Base-by-base conservation (phyloP, 1,140 invertebrate genomes). In the Brachionus plicatilis region DNA sequence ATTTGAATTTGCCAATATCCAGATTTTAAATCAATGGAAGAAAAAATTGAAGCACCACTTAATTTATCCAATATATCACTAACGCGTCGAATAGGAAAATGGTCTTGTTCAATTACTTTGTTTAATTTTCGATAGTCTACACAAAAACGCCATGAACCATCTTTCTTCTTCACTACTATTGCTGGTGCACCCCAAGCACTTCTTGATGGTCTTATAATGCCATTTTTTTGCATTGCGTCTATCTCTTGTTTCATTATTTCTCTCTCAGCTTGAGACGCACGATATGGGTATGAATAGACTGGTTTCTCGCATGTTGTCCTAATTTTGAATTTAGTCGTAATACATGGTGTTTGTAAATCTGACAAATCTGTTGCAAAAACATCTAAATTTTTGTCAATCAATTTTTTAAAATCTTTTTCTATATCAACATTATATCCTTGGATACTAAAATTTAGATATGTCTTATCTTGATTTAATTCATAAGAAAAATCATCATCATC, bases 1-100 rank as follows among this genome's bases (percentile, higher is more conserved):
- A 76, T 45, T 12, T 37, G 41, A 27, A 76, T 76, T 43, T 76
- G 72, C 72, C 72, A 76, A 53, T 47, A 47, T 5, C 37, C 72
- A n/a, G 72, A 76, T 20, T 76, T 76, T 76, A 76, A 53, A 76
- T 76, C 72, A 53, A 47, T 27, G 8, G 37, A 37, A 41, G 72
- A 45, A 76, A 47, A 76, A 53, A 76, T 27, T 37, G 27, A 37
- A 12, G 41, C 47, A 14, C 24, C 17, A 27, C n/a, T 24, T 27
- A 76, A 17, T 75, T 33, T 75, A 45, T 75, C 70, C 43, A 37
- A 17, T 20, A 41, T 75, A 33, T 41, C 70, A 47, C n/a, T 17
- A 2, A 20, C 14, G 1, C 1, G 1, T 14, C 17, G 72, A 2
- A 47, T 45, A 37, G 12, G 29, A 43, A 47, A 76, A 37, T 27